These are phyloP conservation scores for Columba janthina DNA, from an alignment of 2,113 vertebrate species.

Conservation along the genomic window DNA sequence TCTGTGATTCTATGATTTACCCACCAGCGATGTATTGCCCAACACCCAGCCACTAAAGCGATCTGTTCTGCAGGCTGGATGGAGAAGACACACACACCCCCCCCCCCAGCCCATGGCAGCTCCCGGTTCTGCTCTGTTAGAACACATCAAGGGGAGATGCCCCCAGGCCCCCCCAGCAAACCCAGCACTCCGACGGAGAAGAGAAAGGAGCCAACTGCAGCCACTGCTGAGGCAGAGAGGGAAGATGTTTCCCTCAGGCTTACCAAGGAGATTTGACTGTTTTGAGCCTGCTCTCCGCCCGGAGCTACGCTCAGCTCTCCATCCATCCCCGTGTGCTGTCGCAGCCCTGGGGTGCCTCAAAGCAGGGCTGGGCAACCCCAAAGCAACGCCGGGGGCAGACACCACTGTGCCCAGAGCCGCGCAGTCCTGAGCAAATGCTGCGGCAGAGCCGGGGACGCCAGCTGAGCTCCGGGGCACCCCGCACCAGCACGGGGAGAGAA, in stretches of 20 bases:
- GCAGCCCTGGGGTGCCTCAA: neutral
- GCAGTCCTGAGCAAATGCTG: neutral
- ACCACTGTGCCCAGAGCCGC: neutral
- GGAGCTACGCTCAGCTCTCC: neutral
- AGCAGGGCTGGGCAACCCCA: neutral
- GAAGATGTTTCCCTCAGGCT: neutral
- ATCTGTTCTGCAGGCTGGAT: neutral
- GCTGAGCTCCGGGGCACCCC: neutral
- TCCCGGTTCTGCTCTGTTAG: neutral
- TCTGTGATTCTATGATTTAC: too few relatives aligned
- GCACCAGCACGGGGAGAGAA: neutral
- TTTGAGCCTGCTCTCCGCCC: neutral
- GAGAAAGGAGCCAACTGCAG: neutral
- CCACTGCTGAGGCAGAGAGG: fast-evolving
- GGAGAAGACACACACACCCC: neutral
- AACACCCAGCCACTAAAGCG: fast-evolving
- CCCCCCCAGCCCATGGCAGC: neutral
- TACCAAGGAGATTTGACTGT: fast-evolving
- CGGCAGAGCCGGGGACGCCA: fast-evolving
- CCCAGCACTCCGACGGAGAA: fast-evolving
- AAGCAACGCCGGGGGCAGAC: fast-evolving
- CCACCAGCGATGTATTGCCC: neutral
- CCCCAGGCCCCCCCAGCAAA: neutral
- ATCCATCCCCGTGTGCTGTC: fast-evolving
- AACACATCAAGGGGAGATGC: neutral